These are phyloP conservation scores for Pedicia rivosa DNA, from an alignment of 2,888 invertebrate species.

Conservation along the genomic window DNA sequence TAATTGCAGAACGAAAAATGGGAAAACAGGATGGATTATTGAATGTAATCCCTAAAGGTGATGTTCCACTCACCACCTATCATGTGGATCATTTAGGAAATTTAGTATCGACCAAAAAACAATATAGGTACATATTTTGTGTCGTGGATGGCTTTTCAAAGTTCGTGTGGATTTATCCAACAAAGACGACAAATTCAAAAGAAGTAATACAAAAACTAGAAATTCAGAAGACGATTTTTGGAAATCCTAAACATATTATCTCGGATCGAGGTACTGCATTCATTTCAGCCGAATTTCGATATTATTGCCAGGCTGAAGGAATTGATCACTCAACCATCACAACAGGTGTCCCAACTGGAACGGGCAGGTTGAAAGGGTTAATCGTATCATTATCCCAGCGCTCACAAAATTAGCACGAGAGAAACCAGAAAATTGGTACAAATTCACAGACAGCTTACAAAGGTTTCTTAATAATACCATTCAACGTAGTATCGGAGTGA, in stretches of 20 bases:
- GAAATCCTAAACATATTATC: constrained; percentile 9
- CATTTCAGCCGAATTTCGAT: constrained; percentile 8
- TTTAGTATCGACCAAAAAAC: constrained; percentile 16
- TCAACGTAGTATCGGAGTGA: constrained; percentile 12
- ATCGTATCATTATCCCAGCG: constrained; percentile 16
- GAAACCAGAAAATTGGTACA: constrained; percentile 17
- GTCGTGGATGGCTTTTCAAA: constrained; percentile 21
- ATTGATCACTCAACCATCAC: constrained; percentile 5
- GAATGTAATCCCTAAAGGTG: constrained; percentile 19
- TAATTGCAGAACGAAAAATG: constrained; percentile 11
- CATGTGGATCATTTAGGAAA: constrained; percentile 25
- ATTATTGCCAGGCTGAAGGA: constrained; percentile 5
- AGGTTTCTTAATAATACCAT: constrained; percentile 13
- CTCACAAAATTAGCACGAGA: constrained; percentile 10
- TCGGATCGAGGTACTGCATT: constrained; percentile 11
- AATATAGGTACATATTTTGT: constrained; percentile 20
- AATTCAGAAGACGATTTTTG: constrained; percentile 9
- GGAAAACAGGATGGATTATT: constrained; percentile 22
- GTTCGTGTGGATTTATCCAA: constrained; percentile 12
- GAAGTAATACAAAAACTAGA: constrained; percentile 11
- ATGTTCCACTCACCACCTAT: constrained; percentile 17
- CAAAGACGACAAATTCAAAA: constrained; percentile 9
- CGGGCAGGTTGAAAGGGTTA: constrained; percentile 21
- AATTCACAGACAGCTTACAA: constrained; percentile 13
- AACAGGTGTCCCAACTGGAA: constrained; percentile 20